phyloP scores from a whole-genome alignment of 92 coral and sea anemone species.

The Epizoanthus stellaris region DNA sequence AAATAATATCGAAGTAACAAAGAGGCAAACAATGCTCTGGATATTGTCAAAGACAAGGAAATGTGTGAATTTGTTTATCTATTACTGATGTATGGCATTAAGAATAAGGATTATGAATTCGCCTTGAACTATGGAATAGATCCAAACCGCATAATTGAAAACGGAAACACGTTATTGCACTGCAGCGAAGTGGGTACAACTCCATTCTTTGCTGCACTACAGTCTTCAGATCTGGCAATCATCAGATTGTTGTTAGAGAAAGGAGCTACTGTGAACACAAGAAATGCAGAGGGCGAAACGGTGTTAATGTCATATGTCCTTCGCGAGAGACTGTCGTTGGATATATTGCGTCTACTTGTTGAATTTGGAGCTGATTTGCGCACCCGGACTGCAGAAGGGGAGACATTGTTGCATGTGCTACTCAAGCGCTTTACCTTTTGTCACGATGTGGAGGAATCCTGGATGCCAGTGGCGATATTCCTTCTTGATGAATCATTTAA shows the following conservation, averaged over 20 bases:
- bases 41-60: too few species aligned
- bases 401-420: neutral
- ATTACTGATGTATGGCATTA: too few species aligned
- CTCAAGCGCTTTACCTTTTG: neutral
- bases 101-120: too few species aligned
- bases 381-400: neutral
- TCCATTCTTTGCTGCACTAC: too few species aligned
- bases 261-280: neutral
- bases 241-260: neutral
- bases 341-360: neutral
- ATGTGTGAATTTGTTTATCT: too few species aligned
- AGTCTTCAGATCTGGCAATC: neutral
- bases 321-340: neutral
- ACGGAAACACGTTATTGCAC: too few species aligned
- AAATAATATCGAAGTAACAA: too few species aligned
- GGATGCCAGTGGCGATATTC: neutral
- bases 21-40: too few species aligned
- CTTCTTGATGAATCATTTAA: neutral
- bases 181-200: too few species aligned
- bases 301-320: neutral
- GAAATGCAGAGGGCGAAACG: neutral
- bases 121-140: too few species aligned
- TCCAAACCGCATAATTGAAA: too few species aligned
- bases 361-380: neutral
- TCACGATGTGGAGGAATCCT: neutral